phyloP scores from a whole-genome alignment of 2,888 invertebrate genomes.

The Heteromyza rotundicornis region DNA sequence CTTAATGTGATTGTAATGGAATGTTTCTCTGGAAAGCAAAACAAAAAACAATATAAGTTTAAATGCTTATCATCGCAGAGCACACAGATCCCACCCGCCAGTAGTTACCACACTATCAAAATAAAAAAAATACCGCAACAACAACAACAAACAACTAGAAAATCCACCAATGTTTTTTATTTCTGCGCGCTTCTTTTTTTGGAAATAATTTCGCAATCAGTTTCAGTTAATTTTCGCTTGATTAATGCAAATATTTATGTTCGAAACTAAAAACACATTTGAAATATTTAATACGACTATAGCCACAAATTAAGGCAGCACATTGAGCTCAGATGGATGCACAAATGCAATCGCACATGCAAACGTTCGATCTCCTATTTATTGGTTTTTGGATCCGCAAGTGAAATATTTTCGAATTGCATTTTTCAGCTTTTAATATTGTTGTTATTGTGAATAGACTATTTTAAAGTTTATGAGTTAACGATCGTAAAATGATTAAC shows the following conservation, averaged over 20 bases:
- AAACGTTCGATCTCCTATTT: no score
- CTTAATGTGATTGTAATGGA: no score
- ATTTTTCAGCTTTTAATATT: background rate
- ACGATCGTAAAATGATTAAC: background rate
- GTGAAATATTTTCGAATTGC: background rate
- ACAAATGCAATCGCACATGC: background rate
- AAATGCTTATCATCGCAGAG: no score
- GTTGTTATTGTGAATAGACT: no score
- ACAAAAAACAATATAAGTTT: no score
- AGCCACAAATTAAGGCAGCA: no score
- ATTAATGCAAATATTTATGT: slow-evolving; percentile 2
- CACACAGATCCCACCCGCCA: no score
- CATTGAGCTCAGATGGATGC: background rate
- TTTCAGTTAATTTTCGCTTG: background rate
- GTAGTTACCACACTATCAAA: no score
- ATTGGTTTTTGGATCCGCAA: background rate
- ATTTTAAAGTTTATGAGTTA: no score
- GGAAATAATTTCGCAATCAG: background rate
- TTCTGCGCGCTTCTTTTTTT: no score
- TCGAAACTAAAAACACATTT: background rate
- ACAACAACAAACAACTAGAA: background rate
- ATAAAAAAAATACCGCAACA: background rate
- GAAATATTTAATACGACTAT: no score
- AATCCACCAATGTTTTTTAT: background rate
- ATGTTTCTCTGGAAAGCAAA: no score